These are phyloP conservation scores for Gymnobelideus leadbeateri DNA, from an alignment of 2,113 vertebrate species.

Conservation along the genomic window DNA sequence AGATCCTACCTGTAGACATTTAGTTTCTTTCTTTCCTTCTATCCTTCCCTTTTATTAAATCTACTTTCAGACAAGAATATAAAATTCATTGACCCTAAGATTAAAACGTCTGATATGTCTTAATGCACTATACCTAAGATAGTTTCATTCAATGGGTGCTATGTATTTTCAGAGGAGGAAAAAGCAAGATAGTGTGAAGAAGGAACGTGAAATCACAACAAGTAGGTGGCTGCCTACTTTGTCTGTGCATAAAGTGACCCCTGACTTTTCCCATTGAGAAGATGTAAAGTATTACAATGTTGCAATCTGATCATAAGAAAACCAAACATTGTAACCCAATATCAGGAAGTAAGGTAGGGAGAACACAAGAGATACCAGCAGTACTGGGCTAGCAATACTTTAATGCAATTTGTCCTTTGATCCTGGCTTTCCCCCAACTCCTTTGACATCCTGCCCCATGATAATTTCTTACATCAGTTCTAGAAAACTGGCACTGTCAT, in stretches of 20 bases:
- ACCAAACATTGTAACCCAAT: neutral
- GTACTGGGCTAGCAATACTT: neutral
- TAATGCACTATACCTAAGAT: neutral
- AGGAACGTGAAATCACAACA: neutral
- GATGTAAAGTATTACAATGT: neutral
- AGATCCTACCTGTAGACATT: neutral
- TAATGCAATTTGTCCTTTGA: neutral
- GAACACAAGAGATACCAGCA: neutral
- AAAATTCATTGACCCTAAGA: neutral
- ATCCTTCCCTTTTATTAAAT: conserved; percentile 16
- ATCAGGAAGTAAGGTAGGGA: neutral
- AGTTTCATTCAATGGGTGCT: neutral
- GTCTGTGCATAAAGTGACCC: neutral
- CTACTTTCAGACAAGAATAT: neutral
- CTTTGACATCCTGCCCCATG: neutral
- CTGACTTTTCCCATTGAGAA: neutral
- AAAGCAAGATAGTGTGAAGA: neutral
- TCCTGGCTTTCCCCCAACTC: neutral
- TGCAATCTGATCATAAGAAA: neutral
- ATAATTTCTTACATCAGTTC: fast-evolving
- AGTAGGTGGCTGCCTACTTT: neutral
- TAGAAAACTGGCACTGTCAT: neutral
- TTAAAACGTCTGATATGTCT: neutral
- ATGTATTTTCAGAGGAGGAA: neutral
- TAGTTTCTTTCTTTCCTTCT: neutral